Evolutionary conservation across 2,113 vertebrate genomes (phyloP).

Genomic region (Peromyscus maniculatus): DNA sequence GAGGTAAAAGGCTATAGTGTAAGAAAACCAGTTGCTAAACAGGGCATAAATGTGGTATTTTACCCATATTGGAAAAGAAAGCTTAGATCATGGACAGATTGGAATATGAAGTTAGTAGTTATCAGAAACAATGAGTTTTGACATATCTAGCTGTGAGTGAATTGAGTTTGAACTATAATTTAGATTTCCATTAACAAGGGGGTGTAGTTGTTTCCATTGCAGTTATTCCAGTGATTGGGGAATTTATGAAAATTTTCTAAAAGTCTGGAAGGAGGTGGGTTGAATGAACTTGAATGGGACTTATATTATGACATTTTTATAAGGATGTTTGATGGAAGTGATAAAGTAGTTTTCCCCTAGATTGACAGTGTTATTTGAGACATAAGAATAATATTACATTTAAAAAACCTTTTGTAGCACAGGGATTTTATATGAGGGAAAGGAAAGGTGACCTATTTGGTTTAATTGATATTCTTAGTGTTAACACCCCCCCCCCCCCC

Average conservation of each 20-base stretch:
- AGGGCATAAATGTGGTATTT: not conserved
- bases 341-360: not conserved
- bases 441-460: not conserved
- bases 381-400: not conserved
- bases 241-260: conserved; percentile 6
- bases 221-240: not conserved
- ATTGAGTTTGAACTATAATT: conserved; percentile 46
- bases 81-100: not conserved
- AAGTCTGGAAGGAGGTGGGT: conserved; percentile 35
- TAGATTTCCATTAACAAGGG: conserved; percentile 44
- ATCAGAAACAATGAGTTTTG: not conserved
- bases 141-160: not conserved
- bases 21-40: conserved; percentile 38
- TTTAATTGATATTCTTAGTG: conserved; percentile 8
- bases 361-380: conserved; percentile 5
- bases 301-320: conserved; percentile 35
- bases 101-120: conserved; percentile 14
- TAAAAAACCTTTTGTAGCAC: not conserved
- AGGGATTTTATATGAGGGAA: not conserved
- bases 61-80: not conserved
- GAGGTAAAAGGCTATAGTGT: conserved; percentile 30
- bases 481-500: not conserved
- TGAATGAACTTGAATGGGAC: conserved; percentile 37
- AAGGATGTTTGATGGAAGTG: not conserved
- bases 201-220: not conserved